phyloP scores from a whole-genome alignment of 2,888 invertebrate species.

The Arge pagana region DNA sequence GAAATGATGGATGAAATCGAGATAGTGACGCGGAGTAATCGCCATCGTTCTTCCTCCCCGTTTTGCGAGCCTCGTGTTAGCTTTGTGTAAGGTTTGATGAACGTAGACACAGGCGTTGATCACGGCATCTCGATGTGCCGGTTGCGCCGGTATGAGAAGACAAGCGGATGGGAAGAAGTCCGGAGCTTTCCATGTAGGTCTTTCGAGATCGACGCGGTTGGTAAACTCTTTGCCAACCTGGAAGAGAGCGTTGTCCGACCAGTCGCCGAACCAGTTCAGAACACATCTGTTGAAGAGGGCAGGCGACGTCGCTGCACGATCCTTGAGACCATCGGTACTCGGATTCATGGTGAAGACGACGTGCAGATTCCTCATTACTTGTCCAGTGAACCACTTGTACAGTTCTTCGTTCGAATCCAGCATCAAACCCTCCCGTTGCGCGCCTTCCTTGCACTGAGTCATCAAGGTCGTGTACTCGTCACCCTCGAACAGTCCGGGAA shows the following conservation, averaged over 20 bases:
- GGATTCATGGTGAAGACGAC: slow-evolving; percentile 99
- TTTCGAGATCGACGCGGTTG: slow-evolving; percentile 90
- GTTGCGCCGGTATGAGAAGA: slow-evolving; percentile 73
- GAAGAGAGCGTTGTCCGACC: slow-evolving; percentile 95
- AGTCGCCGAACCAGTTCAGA: slow-evolving; percentile 99
- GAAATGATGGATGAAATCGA: slow-evolving; percentile 99
- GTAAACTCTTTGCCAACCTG: slow-evolving; percentile 98
- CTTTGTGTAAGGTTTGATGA: slow-evolving; percentile 95
- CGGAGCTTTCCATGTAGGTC: slow-evolving; percentile 82
- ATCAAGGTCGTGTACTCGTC: slow-evolving; percentile 98
- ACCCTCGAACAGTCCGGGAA: slow-evolving; percentile 91
- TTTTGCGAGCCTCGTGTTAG: slow-evolving; percentile 88
- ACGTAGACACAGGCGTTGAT: slow-evolving; percentile 98
- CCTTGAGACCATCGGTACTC: slow-evolving; percentile 96
- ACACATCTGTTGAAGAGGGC: slow-evolving; percentile 99
- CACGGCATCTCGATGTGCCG: slow-evolving; percentile 92
- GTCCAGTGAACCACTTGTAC: slow-evolving; percentile 99
- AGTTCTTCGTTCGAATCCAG: slow-evolving; percentile 97
- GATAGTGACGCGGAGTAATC: slow-evolving; percentile 95
- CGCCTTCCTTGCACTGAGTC: slow-evolving; percentile 99
- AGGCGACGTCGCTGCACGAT: slow-evolving; percentile 97
- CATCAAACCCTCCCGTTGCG: slow-evolving; percentile 97
- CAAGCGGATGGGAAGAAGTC: slow-evolving; percentile 91
- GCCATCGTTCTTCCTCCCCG: slow-evolving; percentile 95
- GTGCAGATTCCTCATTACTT: slow-evolving; percentile 98